Evolutionary conservation across 1,140 invertebrate species (phyloP), one percentile per base, ranked within the genome.

Genomic region (Leptestheria dahalacensis): DNA sequence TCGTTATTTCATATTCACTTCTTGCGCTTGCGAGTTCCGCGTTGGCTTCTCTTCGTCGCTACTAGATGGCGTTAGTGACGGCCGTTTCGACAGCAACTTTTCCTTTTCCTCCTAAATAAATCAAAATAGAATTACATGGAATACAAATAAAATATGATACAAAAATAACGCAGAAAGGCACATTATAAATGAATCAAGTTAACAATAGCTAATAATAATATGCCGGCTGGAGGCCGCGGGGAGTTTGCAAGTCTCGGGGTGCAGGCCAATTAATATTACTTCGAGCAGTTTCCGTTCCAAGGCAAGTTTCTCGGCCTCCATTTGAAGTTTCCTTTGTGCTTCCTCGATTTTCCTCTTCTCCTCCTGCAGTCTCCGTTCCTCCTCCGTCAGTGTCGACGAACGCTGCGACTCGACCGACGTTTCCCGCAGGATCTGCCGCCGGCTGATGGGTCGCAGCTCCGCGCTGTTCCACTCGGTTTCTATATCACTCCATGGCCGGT

Each of bases 321-420:
- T 41, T 23, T 59, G 25, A 10, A 62, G 33, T 18, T 29, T 20
- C 28, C 50, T 41, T n/a, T 62, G 53, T 18, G 53, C 61, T 58
- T 49, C 48, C 49, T 57, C 18, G 46, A 60, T 21, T 28, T 53
- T 33, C 25, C 53, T 10, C 46, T 60, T 41, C 24, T 60, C 67
- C 47, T 64, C 63, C 60, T 67, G 65, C 61, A 68, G 64, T 50
- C 64, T 63, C 59, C 64, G 41, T 55, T 66, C 67, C 60, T 69
- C 66, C 50, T 67, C 66, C 47, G 65, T 65, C 9, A 68, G 60
- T 46, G 29, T 25, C 15, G 55, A 51, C 26, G 51, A 18, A 11
- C 49, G 21, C 23, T 52, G 28, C 57, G 15, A 41, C 3, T 53
- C 26, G 10, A 25, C 21, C 33, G 53, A 25, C 21, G 25, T 41